phyloP scores from a whole-genome alignment of 2,888 invertebrate genomes.

The Argyresthia albistria region DNA sequence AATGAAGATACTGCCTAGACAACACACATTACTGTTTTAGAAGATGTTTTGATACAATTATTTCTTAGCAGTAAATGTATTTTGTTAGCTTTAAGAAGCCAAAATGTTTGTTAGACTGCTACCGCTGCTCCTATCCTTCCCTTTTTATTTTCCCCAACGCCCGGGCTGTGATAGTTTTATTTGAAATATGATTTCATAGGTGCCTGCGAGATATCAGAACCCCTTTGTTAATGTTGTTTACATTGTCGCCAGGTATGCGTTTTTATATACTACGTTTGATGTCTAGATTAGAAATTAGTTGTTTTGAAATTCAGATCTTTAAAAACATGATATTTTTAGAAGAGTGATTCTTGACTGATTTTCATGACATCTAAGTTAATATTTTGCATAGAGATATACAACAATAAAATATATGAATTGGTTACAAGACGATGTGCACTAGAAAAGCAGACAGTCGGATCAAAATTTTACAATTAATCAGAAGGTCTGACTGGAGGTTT shows the following conservation, averaged over 20 bases:
- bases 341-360: no score
- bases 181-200: slow-evolving; percentile 65
- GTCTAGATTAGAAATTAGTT: slow-evolving; percentile 20
- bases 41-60: slow-evolving; percentile 46
- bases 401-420: no score
- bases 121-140: slow-evolving; percentile 52
- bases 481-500: no score
- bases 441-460: no score
- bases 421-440: no score
- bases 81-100: slow-evolving; percentile 71
- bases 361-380: no score
- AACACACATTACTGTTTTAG: slow-evolving; percentile 40
- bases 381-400: no score
- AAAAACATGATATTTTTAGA: no score
- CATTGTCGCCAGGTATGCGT: slow-evolving; percentile 73
- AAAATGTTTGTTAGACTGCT: slow-evolving; percentile 72
- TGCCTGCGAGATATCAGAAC: slow-evolving; percentile 66
- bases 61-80: slow-evolving; percentile 65
- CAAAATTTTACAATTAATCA: no score
- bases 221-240: slow-evolving; percentile 70
- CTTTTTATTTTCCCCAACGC: slow-evolving; percentile 57
- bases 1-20: slow-evolving; percentile 53
- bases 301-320: no score
- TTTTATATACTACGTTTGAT: slow-evolving; percentile 52
- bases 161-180: slow-evolving; percentile 67